Evolutionary conservation across 2,797 vertebrate genomes (phyloP), one percentile per base, ranked within the genome.

Genomic region (Pyrocephalus nanus): DNA sequence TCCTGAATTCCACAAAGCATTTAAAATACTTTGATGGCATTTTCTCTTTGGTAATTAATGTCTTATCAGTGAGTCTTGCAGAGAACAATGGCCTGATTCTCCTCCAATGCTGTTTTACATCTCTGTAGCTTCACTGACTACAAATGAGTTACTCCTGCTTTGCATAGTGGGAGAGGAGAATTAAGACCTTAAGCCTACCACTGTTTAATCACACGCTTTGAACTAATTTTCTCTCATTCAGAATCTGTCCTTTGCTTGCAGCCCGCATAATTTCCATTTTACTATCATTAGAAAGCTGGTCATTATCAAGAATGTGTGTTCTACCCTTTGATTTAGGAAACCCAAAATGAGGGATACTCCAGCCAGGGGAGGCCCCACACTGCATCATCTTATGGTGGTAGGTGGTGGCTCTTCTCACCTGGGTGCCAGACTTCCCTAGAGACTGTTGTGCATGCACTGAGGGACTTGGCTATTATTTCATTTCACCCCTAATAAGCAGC

Each of bases 11-110:
- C 87, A 92, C 79, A 96, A 91, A 96, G 93, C 78, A 94, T 95
- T 97, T 96, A 51, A 96, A 94, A 96, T 86, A 92, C 89, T 96
- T 93, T 92, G 92, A 95, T 95, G 95, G 66, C 91, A 95, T 94
- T 97, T 96, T 96, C 87, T 95, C 71, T 91, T 90, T 86, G 86
- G 91, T 91, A 96, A 96, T 96, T 96, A 97, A 96, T 94, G 84
- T 86, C 95, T 97, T 97, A 97, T 96, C 95, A 92, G 66, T 92
- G 81, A 97, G 70, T 90, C 90, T 96, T 81, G 67, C 86, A 66
- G 73, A 89, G 84, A 93, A 96, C 95, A 96, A 96, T 74, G 90
- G 93, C 87, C 90, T 91, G 92, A 95, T 97, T 96, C 95, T 94
- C 90, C 81, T 75, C 54, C 7, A 45, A 45, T 70, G 93, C 78